A percentile compares a stretch with the other conserved stretches of the same genome.
Conservation (phyloP, 2,113 vertebrate genomes). For the Chlamydotis undulata region DNA sequence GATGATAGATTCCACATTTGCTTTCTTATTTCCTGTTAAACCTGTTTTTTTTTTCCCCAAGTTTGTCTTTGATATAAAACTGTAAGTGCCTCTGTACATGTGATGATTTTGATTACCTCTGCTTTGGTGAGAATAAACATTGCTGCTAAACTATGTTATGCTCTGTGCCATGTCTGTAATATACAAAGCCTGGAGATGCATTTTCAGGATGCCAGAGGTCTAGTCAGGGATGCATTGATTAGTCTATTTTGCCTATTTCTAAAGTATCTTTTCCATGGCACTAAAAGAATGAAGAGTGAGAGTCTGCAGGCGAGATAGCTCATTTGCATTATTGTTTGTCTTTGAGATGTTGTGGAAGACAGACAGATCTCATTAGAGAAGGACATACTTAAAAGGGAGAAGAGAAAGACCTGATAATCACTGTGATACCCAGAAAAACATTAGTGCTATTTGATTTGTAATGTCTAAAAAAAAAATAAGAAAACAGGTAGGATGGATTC, state of each 20-base stretch:
- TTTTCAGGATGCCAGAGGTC: background rate
- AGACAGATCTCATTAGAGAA: background rate
- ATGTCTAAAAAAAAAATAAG: background rate
- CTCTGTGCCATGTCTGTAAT: background rate
- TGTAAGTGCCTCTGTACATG: background rate
- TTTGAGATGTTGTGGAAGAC: background rate
- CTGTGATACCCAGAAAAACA: background rate
- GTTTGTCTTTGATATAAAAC: background rate
- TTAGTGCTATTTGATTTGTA: background rate
- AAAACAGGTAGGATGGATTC: background rate
- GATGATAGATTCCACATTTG: background rate
- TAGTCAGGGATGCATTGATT: background rate
- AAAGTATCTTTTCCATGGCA: background rate
- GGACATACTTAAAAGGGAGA: background rate
- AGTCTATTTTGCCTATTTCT: background rate
- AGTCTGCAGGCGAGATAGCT: background rate
- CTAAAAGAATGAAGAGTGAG: background rate
- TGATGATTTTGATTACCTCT: background rate
- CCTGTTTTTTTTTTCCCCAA: background rate
- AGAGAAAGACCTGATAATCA: background rate
- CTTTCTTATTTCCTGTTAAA: background rate
- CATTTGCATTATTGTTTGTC: background rate
- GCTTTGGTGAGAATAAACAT: background rate
- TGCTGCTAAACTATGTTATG: background rate
- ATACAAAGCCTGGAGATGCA: background rate